phyloP scores from a whole-genome alignment of 2,797 vertebrate species.

The Numenius phaeopus region DNA sequence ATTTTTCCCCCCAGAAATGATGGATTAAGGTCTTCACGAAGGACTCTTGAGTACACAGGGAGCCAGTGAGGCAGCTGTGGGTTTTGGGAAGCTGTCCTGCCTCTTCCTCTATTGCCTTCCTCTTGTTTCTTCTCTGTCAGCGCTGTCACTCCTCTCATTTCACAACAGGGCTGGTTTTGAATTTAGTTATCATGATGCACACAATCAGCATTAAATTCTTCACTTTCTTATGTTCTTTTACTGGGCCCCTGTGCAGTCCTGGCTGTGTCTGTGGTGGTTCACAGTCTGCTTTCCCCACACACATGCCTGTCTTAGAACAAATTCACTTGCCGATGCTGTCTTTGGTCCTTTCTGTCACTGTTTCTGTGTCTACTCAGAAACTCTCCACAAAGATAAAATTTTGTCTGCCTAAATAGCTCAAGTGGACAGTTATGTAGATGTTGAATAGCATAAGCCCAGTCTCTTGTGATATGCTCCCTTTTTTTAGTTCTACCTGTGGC shows the following conservation, averaged over 20 bases:
- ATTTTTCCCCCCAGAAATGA: neutral
- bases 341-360: neutral
- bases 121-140: neutral
- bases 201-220: neutral
- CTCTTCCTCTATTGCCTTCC: neutral
- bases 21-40: neutral
- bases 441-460: neutral
- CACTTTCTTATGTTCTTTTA: neutral
- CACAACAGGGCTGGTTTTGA: neutral
- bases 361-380: neutral
- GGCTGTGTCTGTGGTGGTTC: neutral
- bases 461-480: neutral
- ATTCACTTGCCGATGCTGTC: neutral
- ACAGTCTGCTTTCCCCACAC: neutral
- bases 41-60: neutral
- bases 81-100: neutral
- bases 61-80: neutral
- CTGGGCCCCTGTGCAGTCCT: neutral
- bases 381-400: neutral
- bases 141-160: accelerated
- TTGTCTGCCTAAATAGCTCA: neutral
- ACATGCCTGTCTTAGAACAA: neutral
- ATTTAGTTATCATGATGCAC: neutral
- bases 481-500: neutral
- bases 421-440: neutral